Base-by-base conservation (phyloP, 2,113 vertebrate species). In the Oncorhynchus clarkii region DNA sequence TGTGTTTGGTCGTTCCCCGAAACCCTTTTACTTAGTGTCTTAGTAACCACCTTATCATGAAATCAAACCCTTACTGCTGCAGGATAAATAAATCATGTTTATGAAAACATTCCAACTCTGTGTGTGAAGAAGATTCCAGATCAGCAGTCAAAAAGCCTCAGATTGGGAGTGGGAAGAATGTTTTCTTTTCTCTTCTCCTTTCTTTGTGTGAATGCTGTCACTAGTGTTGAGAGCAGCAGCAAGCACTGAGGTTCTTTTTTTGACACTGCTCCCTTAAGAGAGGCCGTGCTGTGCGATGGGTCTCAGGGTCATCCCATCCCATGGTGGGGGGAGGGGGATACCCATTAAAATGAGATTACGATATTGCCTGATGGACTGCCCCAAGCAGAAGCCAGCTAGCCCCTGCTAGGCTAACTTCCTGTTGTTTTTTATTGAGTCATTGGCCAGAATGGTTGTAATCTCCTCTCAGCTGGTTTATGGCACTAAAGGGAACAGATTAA, bases 401-500 rank as follows among this genome's bases (percentile, higher is more conserved):
- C 45, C 59, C n/a, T 11, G 20, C 59, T 62, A n/a, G 13, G 20
- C 59, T 62, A 8, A 9, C n/a, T 22, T 62, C 59, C 16, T 45
- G 39, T 45, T 45, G 39, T 45, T 45, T 45, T 11, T 0, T 12
- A 45, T 45, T 45, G 39, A 45, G 39, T 45, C 39, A 45, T 85
- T 87, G 88, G 84, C 83, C 83, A 85, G 81, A 89, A 88, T 76
- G 77, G 78, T 82, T 89, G 87, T 93, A 91, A 92, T 91, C 92
- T 88, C 84, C 88, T 89, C 87, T 93, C 82, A 86, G 82, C 83
- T 89, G 89, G 82, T 91, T 93, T 91, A 91, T 89, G 85, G 84
- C 87, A 89, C 87, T 88, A 89, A 91, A 90, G 82, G 83, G 85
- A 90, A 88, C 86, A 88, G 90, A 91, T 92, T 92, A 90, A 87